These are phyloP conservation scores for Cossypha polioptera DNA, from an alignment of 2,797 vertebrate genomes.

Conservation along the genomic window DNA sequence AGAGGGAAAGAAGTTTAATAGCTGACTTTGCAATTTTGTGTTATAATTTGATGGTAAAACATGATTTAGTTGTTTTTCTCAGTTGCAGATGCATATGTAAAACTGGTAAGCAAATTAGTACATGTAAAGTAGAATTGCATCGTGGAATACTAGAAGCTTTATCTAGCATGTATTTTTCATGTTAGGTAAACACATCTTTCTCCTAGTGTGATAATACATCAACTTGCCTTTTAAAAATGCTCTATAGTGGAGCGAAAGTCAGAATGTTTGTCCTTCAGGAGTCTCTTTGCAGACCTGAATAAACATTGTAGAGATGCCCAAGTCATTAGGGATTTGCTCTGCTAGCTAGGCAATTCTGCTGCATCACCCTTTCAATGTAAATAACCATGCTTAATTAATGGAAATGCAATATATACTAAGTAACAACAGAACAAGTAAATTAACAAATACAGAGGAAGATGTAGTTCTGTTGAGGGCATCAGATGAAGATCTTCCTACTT, in stretches of 20 bases:
- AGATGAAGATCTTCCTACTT: neutral
- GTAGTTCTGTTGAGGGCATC: neutral
- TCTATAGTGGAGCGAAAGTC: neutral
- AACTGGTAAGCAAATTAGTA: neutral
- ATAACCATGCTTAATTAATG: slow-evolving; percentile 41
- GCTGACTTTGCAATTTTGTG: neutral
- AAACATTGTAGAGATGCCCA: neutral
- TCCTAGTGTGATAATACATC: neutral
- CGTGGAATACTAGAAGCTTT: neutral
- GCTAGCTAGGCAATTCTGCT: slow-evolving; percentile 38
- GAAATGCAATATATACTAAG: slow-evolving; percentile 34
- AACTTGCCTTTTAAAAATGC: neutral
- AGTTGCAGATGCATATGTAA: neutral
- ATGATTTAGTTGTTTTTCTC: neutral
- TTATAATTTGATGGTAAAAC: neutral
- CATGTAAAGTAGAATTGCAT: neutral
- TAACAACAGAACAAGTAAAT: slow-evolving; percentile 28
- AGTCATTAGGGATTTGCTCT: slow-evolving; percentile 21
- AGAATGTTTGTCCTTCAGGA: slow-evolving; percentile 33
- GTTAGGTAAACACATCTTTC: neutral
- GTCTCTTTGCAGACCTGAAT: slow-evolving; percentile 6
- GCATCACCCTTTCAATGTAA: slow-evolving; percentile 16
- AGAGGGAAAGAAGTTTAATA: neutral
- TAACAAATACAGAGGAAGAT: slow-evolving; percentile 12
- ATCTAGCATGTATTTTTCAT: neutral